Evolutionary conservation across 1,140 invertebrate genomes (phyloP).

Genomic region (Idris sp.): DNA sequence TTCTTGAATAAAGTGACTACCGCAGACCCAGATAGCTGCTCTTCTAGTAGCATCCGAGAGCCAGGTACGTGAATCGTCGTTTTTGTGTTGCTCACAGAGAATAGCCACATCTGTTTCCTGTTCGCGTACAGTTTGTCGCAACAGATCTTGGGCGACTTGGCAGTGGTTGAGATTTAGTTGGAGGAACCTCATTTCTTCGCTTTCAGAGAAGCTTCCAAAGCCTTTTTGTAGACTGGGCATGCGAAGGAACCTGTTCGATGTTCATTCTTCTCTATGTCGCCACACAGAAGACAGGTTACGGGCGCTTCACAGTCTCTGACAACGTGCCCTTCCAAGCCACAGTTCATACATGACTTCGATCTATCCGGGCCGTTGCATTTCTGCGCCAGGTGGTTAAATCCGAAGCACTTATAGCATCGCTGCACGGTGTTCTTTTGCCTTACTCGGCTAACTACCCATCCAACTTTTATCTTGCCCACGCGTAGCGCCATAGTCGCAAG

Average conservation of each 20-base stretch:
- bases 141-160: neutral
- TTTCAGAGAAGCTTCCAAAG: neutral
- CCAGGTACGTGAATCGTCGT: neutral
- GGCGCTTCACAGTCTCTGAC: neutral
- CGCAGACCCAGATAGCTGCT: conserved; percentile 5
- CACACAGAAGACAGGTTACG: neutral
- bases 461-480: too few species aligned
- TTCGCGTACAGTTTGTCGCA: neutral
- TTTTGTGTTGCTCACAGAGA: conserved; percentile 2
- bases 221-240: too few species aligned
- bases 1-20: too few species aligned
- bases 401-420: neutral
- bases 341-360: too few species aligned
- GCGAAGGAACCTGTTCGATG: neutral
- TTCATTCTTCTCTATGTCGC: neutral
- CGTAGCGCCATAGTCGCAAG: neutral
- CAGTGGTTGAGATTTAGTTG: too few species aligned
- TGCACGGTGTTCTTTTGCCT: too few species aligned
- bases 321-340: too few species aligned
- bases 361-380: neutral
- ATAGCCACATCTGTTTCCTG: too few species aligned
- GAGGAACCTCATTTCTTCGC: neutral
- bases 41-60: neutral
- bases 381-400: neutral
- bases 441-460: too few species aligned